phyloP scores from a whole-genome alignment of 2,888 invertebrate genomes.

The Isoperla grammatica region DNA sequence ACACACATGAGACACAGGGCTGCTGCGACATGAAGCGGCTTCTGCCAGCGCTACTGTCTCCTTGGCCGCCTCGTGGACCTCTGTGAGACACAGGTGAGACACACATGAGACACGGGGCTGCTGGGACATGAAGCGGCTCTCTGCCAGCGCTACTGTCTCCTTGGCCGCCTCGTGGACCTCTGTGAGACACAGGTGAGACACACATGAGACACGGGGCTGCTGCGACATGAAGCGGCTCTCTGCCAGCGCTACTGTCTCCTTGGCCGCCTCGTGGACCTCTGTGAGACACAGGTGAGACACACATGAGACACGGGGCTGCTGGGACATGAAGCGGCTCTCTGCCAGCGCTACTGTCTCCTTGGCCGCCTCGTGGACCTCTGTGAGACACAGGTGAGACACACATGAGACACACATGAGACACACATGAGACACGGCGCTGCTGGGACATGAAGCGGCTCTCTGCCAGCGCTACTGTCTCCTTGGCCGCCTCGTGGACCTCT shows the following conservation, averaged over 20 bases:
- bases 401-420: too few relatives aligned
- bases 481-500: slow-evolving; percentile 31
- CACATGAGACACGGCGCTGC: too few relatives aligned
- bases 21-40: slow-evolving; percentile 67
- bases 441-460: slow-evolving; percentile 72
- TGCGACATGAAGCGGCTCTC: slow-evolving; percentile 72
- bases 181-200: too few relatives aligned
- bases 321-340: slow-evolving; percentile 69
- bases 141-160: slow-evolving; percentile 69
- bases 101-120: too few relatives aligned
- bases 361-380: slow-evolving; percentile 30
- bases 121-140: slow-evolving; percentile 67
- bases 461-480: slow-evolving; percentile 64
- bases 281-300: not conserved
- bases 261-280: slow-evolving; percentile 31
- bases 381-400: too few relatives aligned
- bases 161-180: slow-evolving; percentile 30
- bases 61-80: slow-evolving; percentile 30
- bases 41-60: slow-evolving; percentile 73
- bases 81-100: too few relatives aligned
- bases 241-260: slow-evolving; percentile 64
- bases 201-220: too few relatives aligned
- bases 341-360: slow-evolving; percentile 64
- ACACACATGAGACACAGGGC: slow-evolving; percentile 42
- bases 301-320: slow-evolving; percentile 53